phyloP scores from a whole-genome alignment of 1,140 invertebrate genomes.

The Argopecten irradians region DNA sequence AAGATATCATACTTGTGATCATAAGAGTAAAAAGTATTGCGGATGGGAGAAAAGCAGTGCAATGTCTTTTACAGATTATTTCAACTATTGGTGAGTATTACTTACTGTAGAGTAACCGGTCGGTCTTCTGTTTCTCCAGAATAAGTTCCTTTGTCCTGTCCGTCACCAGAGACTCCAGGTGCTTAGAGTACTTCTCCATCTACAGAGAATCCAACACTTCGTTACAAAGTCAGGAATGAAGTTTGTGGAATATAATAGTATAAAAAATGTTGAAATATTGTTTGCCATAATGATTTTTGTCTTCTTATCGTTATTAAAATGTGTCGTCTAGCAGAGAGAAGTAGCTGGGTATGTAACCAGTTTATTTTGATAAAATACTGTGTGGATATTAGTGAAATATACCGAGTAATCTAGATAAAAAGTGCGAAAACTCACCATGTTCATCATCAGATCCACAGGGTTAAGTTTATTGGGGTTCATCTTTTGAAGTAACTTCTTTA shows the following conservation, averaged over 20 bases:
- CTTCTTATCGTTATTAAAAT: neutral
- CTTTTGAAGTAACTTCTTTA: slow-evolving; percentile 62
- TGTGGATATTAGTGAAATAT: neutral
- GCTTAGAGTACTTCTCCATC: slow-evolving; percentile 71
- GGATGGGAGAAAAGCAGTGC: neutral
- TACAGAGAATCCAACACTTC: slow-evolving; percentile 42
- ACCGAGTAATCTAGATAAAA: neutral
- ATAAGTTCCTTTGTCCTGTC: slow-evolving; percentile 65
- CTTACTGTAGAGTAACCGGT: slow-evolving; percentile 66
- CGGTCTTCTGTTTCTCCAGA: slow-evolving; percentile 68
- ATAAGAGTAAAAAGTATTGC: neutral
- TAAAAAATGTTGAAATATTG: neutral
- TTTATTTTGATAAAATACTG: neutral
- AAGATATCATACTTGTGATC: too few relatives aligned
- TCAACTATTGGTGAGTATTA: too few relatives aligned
- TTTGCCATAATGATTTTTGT: neutral
- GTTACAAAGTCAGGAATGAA: too few relatives aligned
- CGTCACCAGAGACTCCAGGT: slow-evolving; percentile 63
- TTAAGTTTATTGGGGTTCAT: slow-evolving; percentile 69
- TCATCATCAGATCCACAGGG: slow-evolving; percentile 68
- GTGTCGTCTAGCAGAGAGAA: neutral
- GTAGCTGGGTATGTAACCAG: neutral
- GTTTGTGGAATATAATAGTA: neutral
- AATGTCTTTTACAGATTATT: neutral
- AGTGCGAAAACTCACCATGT: slow-evolving; percentile 58